Percentiles rank a stretch among this genome's conserved stretches.
These are phyloP conservation scores for Carapus acus DNA, from an alignment of 2,797 vertebrate species.

Conservation along the genomic window DNA sequence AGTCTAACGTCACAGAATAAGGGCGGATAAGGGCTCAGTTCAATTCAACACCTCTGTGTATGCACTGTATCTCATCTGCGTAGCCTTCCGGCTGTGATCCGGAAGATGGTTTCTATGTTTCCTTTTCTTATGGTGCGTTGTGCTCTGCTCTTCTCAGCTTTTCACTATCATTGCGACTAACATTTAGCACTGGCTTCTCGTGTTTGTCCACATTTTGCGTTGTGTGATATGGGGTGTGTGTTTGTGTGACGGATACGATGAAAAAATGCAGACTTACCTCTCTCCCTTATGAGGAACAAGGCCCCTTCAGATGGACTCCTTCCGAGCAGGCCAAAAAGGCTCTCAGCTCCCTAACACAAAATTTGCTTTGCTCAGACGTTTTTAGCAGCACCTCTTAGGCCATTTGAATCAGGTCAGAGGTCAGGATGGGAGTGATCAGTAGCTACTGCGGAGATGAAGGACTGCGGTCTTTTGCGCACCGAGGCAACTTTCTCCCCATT, in stretches of 20 bases:
- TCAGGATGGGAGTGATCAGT: not conserved
- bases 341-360: slow-evolving; percentile 21
- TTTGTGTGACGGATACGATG: slow-evolving; percentile 39
- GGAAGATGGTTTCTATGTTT: no score
- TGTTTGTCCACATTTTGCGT: no score
- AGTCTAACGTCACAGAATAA: no score
- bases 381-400: slow-evolving; percentile 15
- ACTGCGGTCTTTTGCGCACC: not conserved
- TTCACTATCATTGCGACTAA: slow-evolving; percentile 40
- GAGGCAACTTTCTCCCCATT: slow-evolving; percentile 3
- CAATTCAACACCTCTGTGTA: no score
- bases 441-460: not conserved
- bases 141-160: no score
- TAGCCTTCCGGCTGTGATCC: no score
- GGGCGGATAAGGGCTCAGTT: no score
- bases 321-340: slow-evolving; percentile 27
- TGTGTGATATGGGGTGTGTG: slow-evolving; percentile 16
- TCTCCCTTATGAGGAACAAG: slow-evolving; percentile 21
- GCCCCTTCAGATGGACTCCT: slow-evolving; percentile 34
- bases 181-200: no score
- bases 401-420: not conserved
- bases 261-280: slow-evolving; percentile 29
- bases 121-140: no score
- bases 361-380: slow-evolving; percentile 18
- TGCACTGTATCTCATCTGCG: no score